Conservation (phyloP, 2,113 vertebrate species). For the Monarcha castaneiventris region DNA sequence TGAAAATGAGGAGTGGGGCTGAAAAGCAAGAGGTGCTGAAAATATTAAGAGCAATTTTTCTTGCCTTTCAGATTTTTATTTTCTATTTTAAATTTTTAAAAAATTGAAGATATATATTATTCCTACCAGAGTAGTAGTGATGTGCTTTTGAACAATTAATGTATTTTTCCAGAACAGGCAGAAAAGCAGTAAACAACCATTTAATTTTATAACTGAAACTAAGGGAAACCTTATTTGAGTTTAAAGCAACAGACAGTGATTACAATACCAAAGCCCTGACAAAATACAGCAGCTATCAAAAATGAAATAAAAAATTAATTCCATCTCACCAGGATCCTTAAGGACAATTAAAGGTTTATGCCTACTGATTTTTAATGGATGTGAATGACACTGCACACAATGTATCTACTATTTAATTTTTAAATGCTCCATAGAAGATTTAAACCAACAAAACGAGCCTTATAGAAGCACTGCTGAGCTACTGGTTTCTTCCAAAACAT, state of each 20-base stretch:
- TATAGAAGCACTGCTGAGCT: neutral
- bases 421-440: neutral
- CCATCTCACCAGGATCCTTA: neutral
- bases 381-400: neutral
- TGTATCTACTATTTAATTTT: neutral
- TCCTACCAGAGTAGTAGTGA: neutral
- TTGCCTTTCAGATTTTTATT: neutral
- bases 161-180: neutral
- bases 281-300: neutral
- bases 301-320: neutral
- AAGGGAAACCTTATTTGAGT: neutral
- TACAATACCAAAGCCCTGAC: neutral
- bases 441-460: neutral
- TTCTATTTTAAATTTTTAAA: neutral
- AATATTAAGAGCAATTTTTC: neutral
- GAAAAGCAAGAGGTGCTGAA: neutral
- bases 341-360: neutral
- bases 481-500: neutral
- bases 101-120: neutral
- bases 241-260: neutral
- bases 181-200: neutral
- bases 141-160: neutral
- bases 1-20: neutral
- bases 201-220: neutral
- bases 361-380: neutral